Evolutionary conservation across 2,113 vertebrate species (phyloP), one percentile per base, ranked within the genome.

Genomic region (Artemisiospiza belli): DNA sequence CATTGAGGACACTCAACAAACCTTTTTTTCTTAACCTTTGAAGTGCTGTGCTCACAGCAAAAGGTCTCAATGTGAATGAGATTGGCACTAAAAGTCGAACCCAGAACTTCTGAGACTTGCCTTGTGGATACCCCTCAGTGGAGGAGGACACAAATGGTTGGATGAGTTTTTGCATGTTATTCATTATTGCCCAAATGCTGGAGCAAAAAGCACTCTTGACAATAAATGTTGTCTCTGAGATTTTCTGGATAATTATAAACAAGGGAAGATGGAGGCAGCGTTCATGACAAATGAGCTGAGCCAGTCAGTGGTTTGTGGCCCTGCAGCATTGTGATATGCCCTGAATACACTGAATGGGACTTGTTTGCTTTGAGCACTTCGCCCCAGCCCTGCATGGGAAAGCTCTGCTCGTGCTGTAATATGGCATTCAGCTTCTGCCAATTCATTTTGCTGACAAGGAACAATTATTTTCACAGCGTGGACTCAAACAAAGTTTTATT

Each of bases 341-440:
- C 86, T 90, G 94, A 93, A 95, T 94, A 86, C 80, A 25, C 33
- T 96, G 95, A 96, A 97, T 90, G 55, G 76, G 35, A 70, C 61
- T 77, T 86, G 63, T 83, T 83, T 88, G 59, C 90, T 90, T 61
- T 22, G n/a, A 76, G 75, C 70, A 30, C 61, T 89, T 87, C 49
- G 5, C 66, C 43, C 49, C 87, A 91, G 66, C 44, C 16, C 55
- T 84, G 58, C 74, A 93, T 94, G 96, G 92, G 95, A 95, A 96
- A 96, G 59, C 83, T 93, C 83, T 89, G 75, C 33, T 27, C 51
- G 7, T 57, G 59, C 82, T 89, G n/a, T 78, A 82, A 58, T 63
- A 54, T 69, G 67, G 55, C 74, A 96, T 96, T 95, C 84, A 94
- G 70, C 93, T 84, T 82, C 89, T 96, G 94, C 94, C 95, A 95